Percentiles rank a stretch among this genome's conserved stretches.
Evolutionary conservation across 2,797 vertebrate species (phyloP).

Genomic region (Syngnathus acus): DNA sequence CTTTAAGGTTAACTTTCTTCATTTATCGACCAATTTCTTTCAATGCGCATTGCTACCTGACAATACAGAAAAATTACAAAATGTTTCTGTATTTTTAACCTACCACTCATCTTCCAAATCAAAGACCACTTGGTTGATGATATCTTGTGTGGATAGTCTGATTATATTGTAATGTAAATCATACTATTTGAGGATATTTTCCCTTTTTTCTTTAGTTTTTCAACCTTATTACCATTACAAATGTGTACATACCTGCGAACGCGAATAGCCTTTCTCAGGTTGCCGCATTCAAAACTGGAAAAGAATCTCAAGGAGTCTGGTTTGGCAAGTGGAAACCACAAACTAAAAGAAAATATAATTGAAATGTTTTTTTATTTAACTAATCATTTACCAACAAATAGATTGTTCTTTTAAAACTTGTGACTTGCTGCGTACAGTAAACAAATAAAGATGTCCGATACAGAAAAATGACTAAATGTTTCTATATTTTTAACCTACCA

Average conservation of each 20-base stretch:
- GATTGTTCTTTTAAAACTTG: background rate
- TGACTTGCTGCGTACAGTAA: no score
- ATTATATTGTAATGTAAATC: background rate
- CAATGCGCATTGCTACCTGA: background rate
- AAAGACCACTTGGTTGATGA: conserved; percentile 79
- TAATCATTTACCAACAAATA: background rate
- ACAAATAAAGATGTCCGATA: background rate
- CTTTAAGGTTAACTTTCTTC: background rate
- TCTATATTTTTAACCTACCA: conserved; percentile 57
- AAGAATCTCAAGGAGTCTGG: conserved; percentile 72
- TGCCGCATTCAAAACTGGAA: conserved; percentile 89
- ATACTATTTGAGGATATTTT: no score
- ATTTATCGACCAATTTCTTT: background rate
- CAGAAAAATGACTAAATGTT: background rate
- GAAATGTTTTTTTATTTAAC: background rate
- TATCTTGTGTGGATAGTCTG: background rate
- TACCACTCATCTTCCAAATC: conserved; percentile 81
- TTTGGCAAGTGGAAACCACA: conserved; percentile 38
- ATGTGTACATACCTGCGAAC: conserved; percentile 73
- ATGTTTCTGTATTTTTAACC: background rate
- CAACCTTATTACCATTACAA: background rate
- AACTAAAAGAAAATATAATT: conserved; percentile 36
- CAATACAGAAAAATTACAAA: background rate
- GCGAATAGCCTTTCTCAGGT: conserved; percentile 85
- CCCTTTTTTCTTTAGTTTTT: background rate